phyloP scores from a whole-genome alignment of 2,797 vertebrate genomes.

The Ambastaia sidthimunki region DNA sequence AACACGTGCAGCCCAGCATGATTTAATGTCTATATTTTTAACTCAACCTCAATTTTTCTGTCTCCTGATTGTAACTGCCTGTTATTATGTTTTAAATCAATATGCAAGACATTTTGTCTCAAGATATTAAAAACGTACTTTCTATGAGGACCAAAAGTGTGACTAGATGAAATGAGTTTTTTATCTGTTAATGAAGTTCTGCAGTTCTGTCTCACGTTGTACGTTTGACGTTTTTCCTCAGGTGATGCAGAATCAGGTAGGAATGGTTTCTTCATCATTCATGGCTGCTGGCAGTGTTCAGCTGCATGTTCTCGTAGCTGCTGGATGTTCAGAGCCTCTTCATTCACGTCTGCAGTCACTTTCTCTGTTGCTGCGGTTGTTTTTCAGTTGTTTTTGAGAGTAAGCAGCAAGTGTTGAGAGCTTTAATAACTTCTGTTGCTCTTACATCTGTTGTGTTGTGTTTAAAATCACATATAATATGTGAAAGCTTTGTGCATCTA shows the following conservation, averaged over 20 bases:
- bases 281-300: slow-evolving; percentile 4
- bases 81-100: slow-evolving; percentile 2
- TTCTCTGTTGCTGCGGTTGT: slow-evolving; percentile 23
- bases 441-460: not conserved
- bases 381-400: too few species aligned
- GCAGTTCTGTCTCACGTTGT: slow-evolving; percentile 35
- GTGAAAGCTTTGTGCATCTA: too few species aligned
- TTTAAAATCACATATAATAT: too few species aligned
- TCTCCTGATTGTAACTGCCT: not conserved
- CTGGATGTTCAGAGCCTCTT: not conserved
- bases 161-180: slow-evolving; percentile 14
- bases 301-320: slow-evolving; percentile 1
- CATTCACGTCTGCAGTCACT: slow-evolving; percentile 27
- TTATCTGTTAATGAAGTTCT: slow-evolving; percentile 11
- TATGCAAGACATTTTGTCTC: slow-evolving; percentile 10
- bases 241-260: slow-evolving; percentile 56
- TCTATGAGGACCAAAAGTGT: slow-evolving; percentile 4
- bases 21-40: slow-evolving; percentile 14
- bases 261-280: slow-evolving; percentile 27
- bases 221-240: slow-evolving; percentile 47
- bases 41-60: slow-evolving; percentile 4
- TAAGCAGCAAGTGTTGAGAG: too few species aligned
- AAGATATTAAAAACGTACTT: not conserved
- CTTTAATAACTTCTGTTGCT: slow-evolving; percentile 24
- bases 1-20: not conserved